Evolutionary conservation across 2,113 vertebrate species (phyloP), one percentile per base, ranked within the genome.

Genomic region (Myrmecophaga tridactyla): DNA sequence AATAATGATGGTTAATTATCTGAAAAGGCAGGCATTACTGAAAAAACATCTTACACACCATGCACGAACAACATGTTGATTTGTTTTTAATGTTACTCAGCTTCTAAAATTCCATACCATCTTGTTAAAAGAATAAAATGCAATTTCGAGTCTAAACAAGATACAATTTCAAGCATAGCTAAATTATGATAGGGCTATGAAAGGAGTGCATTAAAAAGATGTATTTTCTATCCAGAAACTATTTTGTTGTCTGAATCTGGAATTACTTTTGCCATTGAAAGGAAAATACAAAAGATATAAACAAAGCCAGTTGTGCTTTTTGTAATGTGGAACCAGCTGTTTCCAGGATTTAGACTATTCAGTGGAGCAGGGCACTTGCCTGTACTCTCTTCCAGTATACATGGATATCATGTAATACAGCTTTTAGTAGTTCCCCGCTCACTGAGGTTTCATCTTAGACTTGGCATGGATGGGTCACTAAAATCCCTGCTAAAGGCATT

Each of bases 1-100:
- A 85, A 80, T 96, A 94, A 97, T 96, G 97, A 94, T 96, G 96
- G 95, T 97, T 97, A 96, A 94, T 89, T 25, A 56, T 92, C 78
- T 86, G 76, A 96, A 96, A 96, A 80, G 34, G 7, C 67, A 92
- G 56, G 75, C 96, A 96, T 95, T 92, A 90, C 29, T 80, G 67
- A 94, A 97, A 97, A 92, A 90, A 94, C 76, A 81, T 84, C 78
- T 78, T 0, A 0, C 34, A 80, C 36, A 92, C 51, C 88, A 96
- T 89, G 65, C 69, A 86, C 86, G 51, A 97, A 70, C 78, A 90
- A 65, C 0, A 9, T 93, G 97, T 86, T 97, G 62, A 97, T 96
- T 87, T 97, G 92, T 85, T 92, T 96, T 96, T 88, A 89, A 86
- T 86, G 56, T 93, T 97, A 86, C n/a, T 70, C 0, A 6, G 43